A percentile compares a stretch with the other conserved stretches of the same genome.
These are phyloP conservation scores for Speoplatyrhinus poulsoni DNA, from an alignment of 2,113 vertebrate species.

Conservation along the genomic window DNA sequence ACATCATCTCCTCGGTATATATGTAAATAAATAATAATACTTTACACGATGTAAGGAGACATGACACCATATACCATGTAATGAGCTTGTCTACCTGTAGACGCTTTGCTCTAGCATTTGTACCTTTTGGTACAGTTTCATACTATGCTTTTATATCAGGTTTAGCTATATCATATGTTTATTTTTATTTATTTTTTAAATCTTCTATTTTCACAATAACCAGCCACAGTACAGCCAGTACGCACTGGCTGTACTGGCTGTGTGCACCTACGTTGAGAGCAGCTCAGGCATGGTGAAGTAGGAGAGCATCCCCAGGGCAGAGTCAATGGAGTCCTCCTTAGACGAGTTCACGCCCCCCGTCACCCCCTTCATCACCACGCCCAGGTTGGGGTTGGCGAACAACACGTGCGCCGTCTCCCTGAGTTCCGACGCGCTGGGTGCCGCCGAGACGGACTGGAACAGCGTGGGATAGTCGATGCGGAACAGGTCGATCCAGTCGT, in stretches of 20 bases:
- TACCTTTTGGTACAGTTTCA: no score
- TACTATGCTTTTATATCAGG: no score
- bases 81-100: no score
- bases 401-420: slow-evolving; percentile 67
- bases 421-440: slow-evolving; percentile 55
- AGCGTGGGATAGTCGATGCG: slow-evolving; percentile 67
- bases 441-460: slow-evolving; percentile 44
- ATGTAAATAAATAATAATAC: no score
- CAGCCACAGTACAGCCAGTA: not conserved
- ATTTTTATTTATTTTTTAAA: no score
- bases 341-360: slow-evolving; percentile 38
- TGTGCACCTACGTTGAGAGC: slow-evolving; percentile 42
- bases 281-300: slow-evolving; percentile 51
- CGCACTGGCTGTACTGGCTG: not conserved
- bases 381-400: slow-evolving; percentile 68
- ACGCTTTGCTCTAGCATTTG: no score
- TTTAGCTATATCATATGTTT: no score
- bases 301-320: slow-evolving; percentile 55
- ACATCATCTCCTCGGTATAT: no score
- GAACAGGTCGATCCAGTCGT: slow-evolving; percentile 71
- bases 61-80: no score
- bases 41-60: no score
- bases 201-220: no score
- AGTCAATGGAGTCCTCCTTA: slow-evolving; percentile 57
- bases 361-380: slow-evolving; percentile 61